Conservation (phyloP, 2,797 vertebrate species). For the Molossus molossus region DNA sequence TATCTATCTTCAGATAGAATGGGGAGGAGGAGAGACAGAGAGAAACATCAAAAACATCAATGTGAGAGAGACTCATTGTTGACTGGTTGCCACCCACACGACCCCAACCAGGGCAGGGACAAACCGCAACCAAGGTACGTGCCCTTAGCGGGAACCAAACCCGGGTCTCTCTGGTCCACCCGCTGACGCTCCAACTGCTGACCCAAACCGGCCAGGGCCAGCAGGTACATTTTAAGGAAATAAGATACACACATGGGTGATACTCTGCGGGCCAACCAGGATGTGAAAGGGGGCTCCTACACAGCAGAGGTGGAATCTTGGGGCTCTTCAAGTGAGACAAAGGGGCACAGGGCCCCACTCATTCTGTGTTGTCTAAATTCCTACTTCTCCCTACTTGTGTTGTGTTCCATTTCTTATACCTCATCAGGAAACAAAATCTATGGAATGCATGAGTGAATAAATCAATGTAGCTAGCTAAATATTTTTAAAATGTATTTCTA, state of each 20-base stretch:
- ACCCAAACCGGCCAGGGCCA: no score
- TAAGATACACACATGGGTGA: not conserved
- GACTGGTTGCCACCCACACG: no score
- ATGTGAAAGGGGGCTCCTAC: not conserved
- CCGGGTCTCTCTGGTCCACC: no score
- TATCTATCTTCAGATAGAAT: no score
- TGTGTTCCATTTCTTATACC: not conserved
- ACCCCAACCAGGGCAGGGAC: no score
- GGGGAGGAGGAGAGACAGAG: no score
- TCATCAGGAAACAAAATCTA: conserved; percentile 40
- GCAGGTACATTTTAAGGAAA: not conserved
- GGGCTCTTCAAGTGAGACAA: not conserved
- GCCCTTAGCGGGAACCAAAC: no score
- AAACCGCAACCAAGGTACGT: no score
- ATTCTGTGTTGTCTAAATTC: not conserved
- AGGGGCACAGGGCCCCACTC: not conserved
- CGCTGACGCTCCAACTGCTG: no score
- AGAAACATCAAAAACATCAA: no score
- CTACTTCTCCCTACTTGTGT: not conserved
- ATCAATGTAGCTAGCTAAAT: not conserved
- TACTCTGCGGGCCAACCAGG: not conserved
- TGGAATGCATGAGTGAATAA: not conserved
- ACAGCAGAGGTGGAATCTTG: not conserved
- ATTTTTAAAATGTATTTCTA: not conserved
- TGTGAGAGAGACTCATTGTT: no score